A percentile compares a stretch with the other conserved stretches of the same genome.
phyloP scores from a whole-genome alignment of 2,113 vertebrate genomes.

The Chionis minor region DNA sequence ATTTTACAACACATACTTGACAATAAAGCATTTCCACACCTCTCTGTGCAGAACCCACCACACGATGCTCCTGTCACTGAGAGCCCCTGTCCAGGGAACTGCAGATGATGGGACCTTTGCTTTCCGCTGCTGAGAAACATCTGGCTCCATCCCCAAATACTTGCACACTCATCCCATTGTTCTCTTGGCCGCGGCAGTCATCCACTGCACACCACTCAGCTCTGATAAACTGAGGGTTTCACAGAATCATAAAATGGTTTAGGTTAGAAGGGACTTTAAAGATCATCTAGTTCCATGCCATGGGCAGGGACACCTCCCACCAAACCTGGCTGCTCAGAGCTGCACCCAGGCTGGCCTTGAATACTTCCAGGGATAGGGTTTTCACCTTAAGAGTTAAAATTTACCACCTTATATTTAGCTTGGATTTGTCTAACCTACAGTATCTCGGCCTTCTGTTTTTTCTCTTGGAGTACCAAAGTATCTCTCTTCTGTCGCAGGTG shows the following conservation, averaged over 20 bases:
- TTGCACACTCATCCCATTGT: neutral
- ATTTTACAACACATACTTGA: neutral
- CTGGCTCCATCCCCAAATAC: neutral
- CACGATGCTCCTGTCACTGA: neutral
- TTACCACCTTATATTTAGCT: accelerated
- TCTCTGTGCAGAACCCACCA: neutral
- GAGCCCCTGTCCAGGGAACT: neutral
- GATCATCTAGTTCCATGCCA: too few relatives aligned
- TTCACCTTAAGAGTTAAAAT: neutral
- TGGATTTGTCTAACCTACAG: neutral
- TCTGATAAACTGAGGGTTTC: neutral
- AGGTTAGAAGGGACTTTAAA: too few relatives aligned
- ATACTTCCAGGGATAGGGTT: too few relatives aligned
- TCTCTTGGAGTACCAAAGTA: neutral
- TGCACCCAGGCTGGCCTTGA: too few relatives aligned
- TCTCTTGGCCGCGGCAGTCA: neutral
- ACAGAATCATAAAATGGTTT: too few relatives aligned
- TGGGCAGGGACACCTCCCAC: too few relatives aligned
- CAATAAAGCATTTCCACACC: neutral
- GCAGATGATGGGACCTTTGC: neutral
- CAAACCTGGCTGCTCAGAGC: too few relatives aligned
- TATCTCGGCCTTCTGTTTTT: neutral
- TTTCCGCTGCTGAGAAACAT: neutral
- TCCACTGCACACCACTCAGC: neutral
- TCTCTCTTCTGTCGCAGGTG: neutral